Base-by-base conservation (phyloP, 2,888 invertebrate genomes). In the Nebria salina region DNA sequence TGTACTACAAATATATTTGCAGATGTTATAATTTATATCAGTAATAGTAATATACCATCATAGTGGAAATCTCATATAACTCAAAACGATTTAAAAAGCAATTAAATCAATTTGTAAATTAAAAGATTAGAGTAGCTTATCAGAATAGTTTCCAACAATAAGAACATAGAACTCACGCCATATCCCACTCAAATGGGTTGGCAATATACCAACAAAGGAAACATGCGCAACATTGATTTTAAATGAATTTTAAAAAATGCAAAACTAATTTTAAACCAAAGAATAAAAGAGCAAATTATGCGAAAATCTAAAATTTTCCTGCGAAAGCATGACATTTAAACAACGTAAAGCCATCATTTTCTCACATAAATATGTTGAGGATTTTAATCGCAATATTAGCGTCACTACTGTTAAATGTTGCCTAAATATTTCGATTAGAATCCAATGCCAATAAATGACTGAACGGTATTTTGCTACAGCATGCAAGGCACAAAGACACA, bases 381-480 rank as follows among this genome's bases (percentile, higher is more conserved):
- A 54, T 54, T 54, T 54, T 7, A 54, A 54, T 54, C 54, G 13
- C 8, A 11, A 54, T 54, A 54, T 54, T 6, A 13, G 34, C 34
- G 34, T 34, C 34, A 34, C 34, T 34, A 5, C 34, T 1, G 34
- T 34, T 54, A 54, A 54, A 13, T 54, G 54, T 54, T 54, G 13
- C 54, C 4, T 11, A 54, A 54, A 54, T 54, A 70, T 20, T 15
- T 15, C 25, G 11, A 70, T 70, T 70, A 11, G 70, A 74, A 74
- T 25, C 26, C 84, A 72, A 5, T 83, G 83, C 54, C 83, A 82
- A 43, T 83, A 54, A 54, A 83, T 83, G 25, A 83, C 72, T 2
- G 77, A 77, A 75, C 2, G 83, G 82, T 81, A 84, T 84, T 83
- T 84, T 68, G 2, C 26, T 42, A 54, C n/a, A 81, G 80, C 77